Base-by-base conservation (phyloP, 2,797 vertebrate genomes). In the Cephalopachus bancanus region DNA sequence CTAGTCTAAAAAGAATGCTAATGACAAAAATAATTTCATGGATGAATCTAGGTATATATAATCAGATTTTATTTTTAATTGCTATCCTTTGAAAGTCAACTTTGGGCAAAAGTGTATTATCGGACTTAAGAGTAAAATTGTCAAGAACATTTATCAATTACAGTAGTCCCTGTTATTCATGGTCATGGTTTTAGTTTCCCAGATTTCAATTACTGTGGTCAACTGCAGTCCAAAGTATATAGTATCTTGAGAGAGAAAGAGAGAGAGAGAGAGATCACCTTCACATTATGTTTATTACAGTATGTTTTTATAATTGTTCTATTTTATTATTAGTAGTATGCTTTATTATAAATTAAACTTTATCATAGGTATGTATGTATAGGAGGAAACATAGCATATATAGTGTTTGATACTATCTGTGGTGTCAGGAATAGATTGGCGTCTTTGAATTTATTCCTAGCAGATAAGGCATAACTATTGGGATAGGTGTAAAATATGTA, bases 1-100 rank as follows among this genome's bases (percentile, higher is more conserved):
- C 7, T 17, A 83, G 16, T 81, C 26, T 81, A 62, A 85, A 67
- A 84, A 71, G 33, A 87, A 87, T 86, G 6, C 51, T 71, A 69
- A 88, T 55, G 57, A 26, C 19, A 80, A 28, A 62, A 30, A 57
- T 30, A 94, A 44, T 75, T 93, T 91, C 74, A 93, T 67, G 65
- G 16, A 57, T 95, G 20, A 65, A 53, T 62, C 6, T 53, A 0
- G 3, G 75, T 69, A 62, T 83, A 0, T 83, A 44, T 2, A 89
- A 51, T 89, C 22, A 79, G 14, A 71, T 79, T 97, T 92, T 59
- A 72, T 86, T 96, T 49, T 83, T 20, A 93, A 37, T 86, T 22
- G 9, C 72, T 64, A 89, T 5, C 6, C 5, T 87, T 72, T 83
- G 49, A 75, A 94, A 64, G 20, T 64, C 80, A 92, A 81, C 11